Evolutionary conservation across 1,140 invertebrate species (phyloP).

Genomic region (Bombus soroeensis): DNA sequence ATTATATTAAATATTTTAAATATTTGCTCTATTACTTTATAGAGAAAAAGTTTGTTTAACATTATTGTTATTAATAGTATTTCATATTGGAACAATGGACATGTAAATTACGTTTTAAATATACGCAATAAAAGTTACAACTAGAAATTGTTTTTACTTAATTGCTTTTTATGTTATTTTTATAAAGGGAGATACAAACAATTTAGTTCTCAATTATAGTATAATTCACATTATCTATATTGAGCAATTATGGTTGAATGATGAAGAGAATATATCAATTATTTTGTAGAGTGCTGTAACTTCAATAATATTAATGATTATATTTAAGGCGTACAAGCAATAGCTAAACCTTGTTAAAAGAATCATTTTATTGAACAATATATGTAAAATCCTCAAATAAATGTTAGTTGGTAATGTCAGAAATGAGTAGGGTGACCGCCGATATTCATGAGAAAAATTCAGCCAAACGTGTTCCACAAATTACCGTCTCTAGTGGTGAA

Average conservation of each 20-base stretch:
- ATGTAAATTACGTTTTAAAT: conserved; percentile 19
- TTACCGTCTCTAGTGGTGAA: too few species aligned
- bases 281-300: not conserved
- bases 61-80: conserved; percentile 3
- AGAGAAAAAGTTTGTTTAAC: not conserved
- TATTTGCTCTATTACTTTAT: not conserved
- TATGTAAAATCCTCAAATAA: not conserved
- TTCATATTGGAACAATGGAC: conserved; percentile 12
- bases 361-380: not conserved
- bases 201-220: not conserved
- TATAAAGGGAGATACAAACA: too few species aligned
- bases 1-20: too few species aligned
- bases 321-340: conserved; percentile 1
- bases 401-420: conserved; percentile 45
- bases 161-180: not conserved
- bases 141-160: not conserved
- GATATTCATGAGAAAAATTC: too few species aligned
- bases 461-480: too few species aligned
- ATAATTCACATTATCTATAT: not conserved
- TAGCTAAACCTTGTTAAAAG: not conserved
- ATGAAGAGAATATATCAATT: not conserved
- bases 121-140: not conserved
- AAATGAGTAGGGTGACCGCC: too few species aligned
- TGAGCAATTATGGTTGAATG: not conserved
- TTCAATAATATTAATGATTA: not conserved